Conservation (phyloP, 2,888 invertebrate genomes). For the Zaprionus lineosus region DNA sequence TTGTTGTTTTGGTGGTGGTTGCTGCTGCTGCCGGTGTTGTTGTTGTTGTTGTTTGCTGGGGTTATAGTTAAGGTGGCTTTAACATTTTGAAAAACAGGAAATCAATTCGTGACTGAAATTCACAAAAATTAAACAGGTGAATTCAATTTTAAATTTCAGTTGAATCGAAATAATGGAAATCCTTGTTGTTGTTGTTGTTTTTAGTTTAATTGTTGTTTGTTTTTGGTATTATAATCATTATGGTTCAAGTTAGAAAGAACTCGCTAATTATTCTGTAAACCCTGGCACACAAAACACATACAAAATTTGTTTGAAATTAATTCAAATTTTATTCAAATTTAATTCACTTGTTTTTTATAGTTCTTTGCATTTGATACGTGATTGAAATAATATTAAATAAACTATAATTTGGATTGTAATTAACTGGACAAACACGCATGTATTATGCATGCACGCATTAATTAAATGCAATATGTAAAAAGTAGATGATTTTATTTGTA, state of each 20-base stretch:
- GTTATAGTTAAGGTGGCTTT: too few species aligned
- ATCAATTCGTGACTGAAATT: constrained; percentile 68
- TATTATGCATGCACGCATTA: too few species aligned
- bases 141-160: too few species aligned
- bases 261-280: constrained; percentile 36
- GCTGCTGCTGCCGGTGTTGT: constrained; percentile 10
- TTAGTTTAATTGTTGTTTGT: constrained; percentile 18
- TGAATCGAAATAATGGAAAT: too few species aligned
- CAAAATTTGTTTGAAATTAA: too few species aligned
- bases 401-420: too few species aligned
- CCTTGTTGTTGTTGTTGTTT: constrained; percentile 13
- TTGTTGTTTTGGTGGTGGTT: constrained; percentile 6
- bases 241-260: constrained; percentile 41
- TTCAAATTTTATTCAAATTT: constrained; percentile 13
- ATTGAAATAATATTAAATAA: too few species aligned
- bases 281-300: constrained; percentile 56
- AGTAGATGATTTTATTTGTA: too few species aligned
- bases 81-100: constrained; percentile 62
- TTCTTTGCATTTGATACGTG: background rate
- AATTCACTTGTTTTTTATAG: background rate
- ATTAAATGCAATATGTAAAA: too few species aligned
- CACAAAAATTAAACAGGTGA: too few species aligned
- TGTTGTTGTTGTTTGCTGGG: constrained; percentile 19
- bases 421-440: too few species aligned
- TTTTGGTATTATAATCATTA: constrained; percentile 48